Base-by-base conservation (phyloP, 92 coral and sea anemone species). In the Montipora capitata region DNA sequence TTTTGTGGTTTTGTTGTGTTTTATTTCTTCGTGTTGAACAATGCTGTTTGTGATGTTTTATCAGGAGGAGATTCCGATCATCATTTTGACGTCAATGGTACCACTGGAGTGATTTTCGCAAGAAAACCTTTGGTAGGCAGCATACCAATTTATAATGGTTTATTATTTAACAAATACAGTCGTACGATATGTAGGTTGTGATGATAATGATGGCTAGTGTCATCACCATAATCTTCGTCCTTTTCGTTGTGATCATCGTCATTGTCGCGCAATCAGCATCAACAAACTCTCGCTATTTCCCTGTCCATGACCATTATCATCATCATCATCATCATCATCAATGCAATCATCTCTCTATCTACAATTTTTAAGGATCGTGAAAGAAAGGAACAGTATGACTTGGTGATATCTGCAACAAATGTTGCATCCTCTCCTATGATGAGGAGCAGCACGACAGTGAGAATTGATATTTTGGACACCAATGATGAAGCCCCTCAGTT, bases 401-500 rank as follows among this genome's bases (percentile, higher is more conserved):
- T 97, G 15, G 62, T 56, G 14, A 76, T 97, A 11, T 56, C 93
- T 10, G 99, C 95, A 63, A 88, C 95, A 18, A 97, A 97, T 90
- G 85, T 79, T 2, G 97, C 85, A 40, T 71, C 99, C 83, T 85
- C 85, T 17, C 99, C 98, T 27, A 78, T 77, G 38, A 96, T 92
- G 63, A 58, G 91, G 74, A 92, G 95, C 20, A 94, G 77, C 64
- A 93, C 93, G 42, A 92, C 81, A 20, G 96, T 95, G 57, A 78
- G 76, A 42, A 89, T 97, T 13, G 65, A 83, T 72, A 87, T 97
- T 68, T 89, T 92, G 89, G 99, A 97, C 88, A 64, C 89, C 72
- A 97, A 97, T 74, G 99, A 97, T 69, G 91, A 94, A 66, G 88
- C 84, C 10, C 98, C 99, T 63, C 92, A 74, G 52, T 97, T 97